Conservation (phyloP, 2,113 vertebrate species). For the Leucosticte australis region DNA sequence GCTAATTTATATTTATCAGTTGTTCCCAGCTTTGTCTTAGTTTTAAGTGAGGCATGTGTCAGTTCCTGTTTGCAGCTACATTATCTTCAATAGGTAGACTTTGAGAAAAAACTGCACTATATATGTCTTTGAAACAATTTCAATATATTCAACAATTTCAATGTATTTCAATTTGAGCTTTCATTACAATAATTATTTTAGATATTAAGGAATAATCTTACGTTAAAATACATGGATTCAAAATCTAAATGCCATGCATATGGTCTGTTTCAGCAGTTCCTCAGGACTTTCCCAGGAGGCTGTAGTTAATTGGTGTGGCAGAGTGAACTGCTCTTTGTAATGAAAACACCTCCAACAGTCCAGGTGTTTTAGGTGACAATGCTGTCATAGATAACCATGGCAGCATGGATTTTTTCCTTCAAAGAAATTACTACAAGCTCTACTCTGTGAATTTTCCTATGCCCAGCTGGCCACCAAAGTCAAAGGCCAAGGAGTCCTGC, state of each 20-base stretch:
- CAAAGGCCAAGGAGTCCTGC: neutral
- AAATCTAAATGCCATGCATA: neutral
- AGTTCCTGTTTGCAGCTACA: neutral
- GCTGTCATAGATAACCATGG: neutral
- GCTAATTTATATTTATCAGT: conserved; percentile 1
- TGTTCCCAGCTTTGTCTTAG: neutral
- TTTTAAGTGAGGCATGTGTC: neutral
- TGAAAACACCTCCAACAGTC: neutral
- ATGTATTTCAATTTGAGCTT: neutral
- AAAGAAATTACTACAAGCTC: neutral
- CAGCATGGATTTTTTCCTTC: neutral
- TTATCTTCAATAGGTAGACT: neutral
- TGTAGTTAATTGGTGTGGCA: neutral
- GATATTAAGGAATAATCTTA: neutral
- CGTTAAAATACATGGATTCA: neutral
- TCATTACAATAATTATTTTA: neutral
- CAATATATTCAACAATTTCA: neutral
- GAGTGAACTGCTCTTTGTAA: neutral
- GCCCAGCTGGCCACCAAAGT: neutral
- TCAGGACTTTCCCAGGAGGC: neutral
- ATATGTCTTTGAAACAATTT: neutral
- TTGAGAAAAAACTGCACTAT: neutral
- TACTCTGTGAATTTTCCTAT: neutral
- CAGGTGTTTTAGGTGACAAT: neutral
- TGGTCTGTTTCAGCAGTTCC: neutral